Conservation (phyloP, 2,797 vertebrate genomes). For the Limnodromus scolopaceus region DNA sequence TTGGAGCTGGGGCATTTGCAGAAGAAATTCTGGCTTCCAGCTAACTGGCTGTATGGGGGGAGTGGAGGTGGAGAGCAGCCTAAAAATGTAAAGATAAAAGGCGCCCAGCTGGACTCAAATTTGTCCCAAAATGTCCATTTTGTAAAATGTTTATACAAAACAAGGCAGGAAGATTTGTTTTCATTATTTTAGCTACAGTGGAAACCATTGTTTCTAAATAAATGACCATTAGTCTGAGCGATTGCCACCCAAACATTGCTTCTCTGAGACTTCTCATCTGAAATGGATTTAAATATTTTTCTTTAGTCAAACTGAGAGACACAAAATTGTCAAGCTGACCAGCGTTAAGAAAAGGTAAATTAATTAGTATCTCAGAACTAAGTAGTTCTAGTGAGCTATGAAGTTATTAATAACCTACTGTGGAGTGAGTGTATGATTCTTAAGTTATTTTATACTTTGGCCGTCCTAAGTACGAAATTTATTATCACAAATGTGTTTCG, state of each 20-base stretch:
- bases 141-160: slow-evolving; percentile 29
- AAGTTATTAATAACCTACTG: background rate
- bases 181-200: slow-evolving; percentile 37
- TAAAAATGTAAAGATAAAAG: slow-evolving; percentile 42
- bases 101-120: slow-evolving; percentile 10
- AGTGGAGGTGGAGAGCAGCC: background rate
- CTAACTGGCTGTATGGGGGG: background rate
- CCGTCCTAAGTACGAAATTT: background rate
- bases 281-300: slow-evolving; percentile 47
- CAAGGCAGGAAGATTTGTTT: slow-evolving; percentile 31
- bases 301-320: background rate
- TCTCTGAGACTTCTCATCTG: slow-evolving; percentile 24
- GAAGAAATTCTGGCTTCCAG: slow-evolving; percentile 59
- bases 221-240: slow-evolving; percentile 41
- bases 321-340: background rate
- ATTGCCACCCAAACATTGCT: slow-evolving; percentile 44
- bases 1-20: slow-evolving; percentile 46
- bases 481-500: background rate
- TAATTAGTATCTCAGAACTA: background rate
- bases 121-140: slow-evolving; percentile 49
- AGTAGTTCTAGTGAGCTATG: background rate
- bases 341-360: background rate
- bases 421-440: background rate
- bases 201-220: slow-evolving; percentile 61
- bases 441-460: background rate